Percentiles rank a stretch among this genome's conserved stretches.
Conservation (phyloP, 2,113 vertebrate species). For the Cebus imitator region DNA sequence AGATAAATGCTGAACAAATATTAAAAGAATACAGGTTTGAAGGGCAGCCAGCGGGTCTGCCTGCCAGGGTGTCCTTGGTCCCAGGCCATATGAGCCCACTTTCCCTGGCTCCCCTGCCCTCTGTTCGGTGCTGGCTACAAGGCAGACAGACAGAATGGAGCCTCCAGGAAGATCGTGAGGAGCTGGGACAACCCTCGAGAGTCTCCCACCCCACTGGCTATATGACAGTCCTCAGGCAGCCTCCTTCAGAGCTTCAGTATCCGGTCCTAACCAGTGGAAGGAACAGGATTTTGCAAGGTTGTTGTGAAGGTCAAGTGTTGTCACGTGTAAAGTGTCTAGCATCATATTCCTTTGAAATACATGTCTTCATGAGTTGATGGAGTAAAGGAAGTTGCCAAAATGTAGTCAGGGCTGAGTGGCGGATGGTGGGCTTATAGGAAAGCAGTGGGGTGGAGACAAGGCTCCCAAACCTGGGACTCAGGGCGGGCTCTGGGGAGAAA, state of each 20-base stretch:
- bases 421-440: neutral
- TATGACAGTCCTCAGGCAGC: neutral
- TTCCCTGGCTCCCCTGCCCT: neutral
- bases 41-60: neutral
- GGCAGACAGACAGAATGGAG: neutral
- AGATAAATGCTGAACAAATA: neutral
- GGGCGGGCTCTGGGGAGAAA: neutral
- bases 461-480: neutral
- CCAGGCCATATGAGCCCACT: neutral
- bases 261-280: neutral
- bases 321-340: neutral
- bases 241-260: neutral
- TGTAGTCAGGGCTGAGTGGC: neutral
- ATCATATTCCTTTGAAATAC: neutral
- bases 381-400: too few relatives aligned
- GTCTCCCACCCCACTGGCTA: rapidly evolving
- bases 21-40: neutral
- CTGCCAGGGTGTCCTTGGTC: neutral
- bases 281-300: neutral
- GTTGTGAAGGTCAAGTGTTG: rapidly evolving
- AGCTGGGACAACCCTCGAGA: neutral
- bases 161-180: neutral
- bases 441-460: neutral
- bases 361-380: neutral
- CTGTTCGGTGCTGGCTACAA: neutral